phyloP scores from a whole-genome alignment of 2,113 vertebrate genomes.

The Speoplatyrhinus poulsoni region DNA sequence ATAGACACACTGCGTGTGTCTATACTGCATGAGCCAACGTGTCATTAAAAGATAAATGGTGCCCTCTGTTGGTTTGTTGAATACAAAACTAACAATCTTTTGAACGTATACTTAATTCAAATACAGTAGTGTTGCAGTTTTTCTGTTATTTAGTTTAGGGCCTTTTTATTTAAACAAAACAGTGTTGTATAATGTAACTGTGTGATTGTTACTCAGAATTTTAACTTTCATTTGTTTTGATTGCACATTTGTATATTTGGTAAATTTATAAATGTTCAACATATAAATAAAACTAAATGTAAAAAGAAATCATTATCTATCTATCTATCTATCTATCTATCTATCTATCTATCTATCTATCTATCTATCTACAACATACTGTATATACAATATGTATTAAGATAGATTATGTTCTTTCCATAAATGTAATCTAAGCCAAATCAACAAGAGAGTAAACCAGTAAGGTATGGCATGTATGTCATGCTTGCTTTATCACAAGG shows the following conservation, averaged over 20 bases:
- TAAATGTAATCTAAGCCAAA: not conserved
- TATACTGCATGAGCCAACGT: too few species aligned
- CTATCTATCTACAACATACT: too few species aligned
- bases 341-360: not conserved
- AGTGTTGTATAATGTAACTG: not conserved
- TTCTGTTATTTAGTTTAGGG: not conserved
- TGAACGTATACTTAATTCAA: not conserved
- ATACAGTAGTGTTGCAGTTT: too few species aligned
- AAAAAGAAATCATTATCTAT: not conserved
- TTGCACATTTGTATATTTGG: not conserved
- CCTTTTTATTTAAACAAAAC: constrained; percentile 5
- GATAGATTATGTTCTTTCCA: too few species aligned
- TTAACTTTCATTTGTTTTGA: not conserved
- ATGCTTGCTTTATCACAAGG: too few species aligned
- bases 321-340: not conserved
- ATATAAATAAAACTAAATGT: not conserved
- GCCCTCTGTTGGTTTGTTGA: constrained; percentile 44
- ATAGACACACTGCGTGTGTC: not conserved
- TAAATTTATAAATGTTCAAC: constrained; percentile 6
- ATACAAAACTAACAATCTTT: not conserved
- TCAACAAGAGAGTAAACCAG: not conserved
- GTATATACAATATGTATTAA: too few species aligned
- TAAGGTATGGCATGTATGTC: not conserved
- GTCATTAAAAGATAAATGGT: not conserved
- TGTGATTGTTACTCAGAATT: not conserved